Evolutionary conservation across 2,113 vertebrate genomes (phyloP), one percentile per base, ranked within the genome.

Genomic region (Dipodomys spectabilis): DNA sequence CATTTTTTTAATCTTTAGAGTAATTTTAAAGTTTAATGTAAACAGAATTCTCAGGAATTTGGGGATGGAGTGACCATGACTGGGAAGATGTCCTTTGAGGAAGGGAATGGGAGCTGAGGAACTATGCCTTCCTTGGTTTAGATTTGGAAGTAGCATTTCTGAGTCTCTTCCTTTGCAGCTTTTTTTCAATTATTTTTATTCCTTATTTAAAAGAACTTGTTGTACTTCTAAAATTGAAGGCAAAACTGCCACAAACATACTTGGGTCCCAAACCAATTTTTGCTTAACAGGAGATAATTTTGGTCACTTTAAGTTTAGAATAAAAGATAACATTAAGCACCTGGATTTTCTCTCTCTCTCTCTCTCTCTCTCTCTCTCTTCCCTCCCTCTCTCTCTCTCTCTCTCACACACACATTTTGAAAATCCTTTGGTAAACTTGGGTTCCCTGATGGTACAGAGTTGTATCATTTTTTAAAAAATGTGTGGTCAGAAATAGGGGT

Each of bases 221-320:
- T 57, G 53, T 62, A 32, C 15, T 95, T 71, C 82, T 32, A 68
- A 81, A 96, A 92, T 62, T 69, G 81, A 96, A 93, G 93, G 25
- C 57, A 23, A 95, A 96, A 94, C 28, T 9, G 25, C 13, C 7
- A 49, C 23, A 60, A 62, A 44, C 5, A 16, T 18, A 11, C 60
- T 27, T 88, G 71, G 8, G 30, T 49, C 13, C 60, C 57, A 64
- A 44, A 44, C 32, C n/a, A 62, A n/a, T 79, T 77, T 67, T 74
- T 53, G 44, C 7, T 69, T 30, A 92, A 45, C 12, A 32, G 11
- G 68, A 73, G 32, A 57, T 67, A 65, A 64, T 78, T 86, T 72
- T 13, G 27, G n/a, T 16, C 22, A 39, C 23, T 72, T 92, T 82
- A 32, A 45, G 35, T 67, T 73, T 88, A 27, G 25, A 80, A 22